These are phyloP conservation scores for Bimastos eiseni DNA, from an alignment of 2,888 invertebrate species.

Conservation along the genomic window DNA sequence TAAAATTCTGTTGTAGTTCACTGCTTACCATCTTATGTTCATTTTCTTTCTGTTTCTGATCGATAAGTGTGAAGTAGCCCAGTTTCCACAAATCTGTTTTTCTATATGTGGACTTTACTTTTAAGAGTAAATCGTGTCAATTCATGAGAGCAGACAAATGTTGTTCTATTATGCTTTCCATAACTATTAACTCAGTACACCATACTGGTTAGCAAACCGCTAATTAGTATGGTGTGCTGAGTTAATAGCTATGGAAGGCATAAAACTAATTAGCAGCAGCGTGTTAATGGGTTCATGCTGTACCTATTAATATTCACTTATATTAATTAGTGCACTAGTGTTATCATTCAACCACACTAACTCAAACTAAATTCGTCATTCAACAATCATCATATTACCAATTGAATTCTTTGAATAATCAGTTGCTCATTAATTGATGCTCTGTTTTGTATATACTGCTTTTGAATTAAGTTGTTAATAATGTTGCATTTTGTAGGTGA, in stretches of 20 bases:
- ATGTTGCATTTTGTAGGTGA: constrained; percentile 26
- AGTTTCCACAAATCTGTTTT: neutral
- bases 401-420: neutral
- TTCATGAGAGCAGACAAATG: neutral
- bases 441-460: neutral
- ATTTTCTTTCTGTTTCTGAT: too few relatives aligned
- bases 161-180: neutral
- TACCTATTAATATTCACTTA: too few relatives aligned
- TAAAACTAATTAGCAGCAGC: too few relatives aligned
- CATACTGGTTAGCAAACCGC: too few relatives aligned
- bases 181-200: too few relatives aligned
- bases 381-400: neutral
- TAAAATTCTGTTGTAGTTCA: too few relatives aligned
- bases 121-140: neutral
- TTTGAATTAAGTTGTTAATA: neutral
- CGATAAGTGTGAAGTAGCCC: too few relatives aligned
- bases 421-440: neutral
- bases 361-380: neutral
- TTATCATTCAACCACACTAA: neutral
- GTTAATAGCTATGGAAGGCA: too few relatives aligned
- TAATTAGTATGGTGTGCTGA: too few relatives aligned
- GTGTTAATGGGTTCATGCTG: too few relatives aligned
- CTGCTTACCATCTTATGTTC: too few relatives aligned
- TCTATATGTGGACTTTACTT: neutral
- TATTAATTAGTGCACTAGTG: too few relatives aligned